Base-by-base conservation (phyloP, 2,113 vertebrate genomes). In the Corythaixoides concolor region DNA sequence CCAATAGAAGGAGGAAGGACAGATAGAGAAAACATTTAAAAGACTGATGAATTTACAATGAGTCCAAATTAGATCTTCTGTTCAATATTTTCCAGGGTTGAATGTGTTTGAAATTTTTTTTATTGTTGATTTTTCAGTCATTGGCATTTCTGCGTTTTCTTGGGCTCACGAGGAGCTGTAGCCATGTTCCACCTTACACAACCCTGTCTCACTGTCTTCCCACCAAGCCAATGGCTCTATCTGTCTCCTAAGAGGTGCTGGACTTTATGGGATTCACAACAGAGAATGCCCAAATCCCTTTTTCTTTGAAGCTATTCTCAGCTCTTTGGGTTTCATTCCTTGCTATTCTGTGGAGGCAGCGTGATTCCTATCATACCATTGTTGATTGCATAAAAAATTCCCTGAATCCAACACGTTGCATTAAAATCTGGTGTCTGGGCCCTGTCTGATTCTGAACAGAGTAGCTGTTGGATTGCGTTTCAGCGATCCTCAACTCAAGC, bases 341-440 rank as follows among this genome's bases (percentile, higher is more conserved):
- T 0, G 8, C 91, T 88, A 0, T 9, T 90, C 88, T 59, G 95
- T 80, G 92, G 91, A 96, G 90, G 93, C 95, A 94, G 90, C 6
- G 7, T 77, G 95, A 96, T 97, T 96, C 96, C 95, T 8, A 85
- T 96, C 95, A 97, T 97, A 96, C 95, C 95, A 95, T 35, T 95
- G 92, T 90, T 90, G 95, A 96, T 97, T 97, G 95, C 96, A 94
- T 91, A 94, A 97, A 97, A 91, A 93, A 96, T 97, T 94, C 95
- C 87, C 88, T 33, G 85, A 96, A 96, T 97, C 95, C 96, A 96
- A 85, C 94, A 88, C n/a, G 26, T 96, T 94, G 91, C 92, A 78
- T 76, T 94, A 41, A 96, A 94, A 95, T 97, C 91, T 96, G 93
- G 67, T 95, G 96, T 97, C 96, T 96, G 95, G 95, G 87, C n/a